These are phyloP conservation scores for Siniperca obscura DNA, from an alignment of 2,797 vertebrate species.

Conservation along the genomic window DNA sequence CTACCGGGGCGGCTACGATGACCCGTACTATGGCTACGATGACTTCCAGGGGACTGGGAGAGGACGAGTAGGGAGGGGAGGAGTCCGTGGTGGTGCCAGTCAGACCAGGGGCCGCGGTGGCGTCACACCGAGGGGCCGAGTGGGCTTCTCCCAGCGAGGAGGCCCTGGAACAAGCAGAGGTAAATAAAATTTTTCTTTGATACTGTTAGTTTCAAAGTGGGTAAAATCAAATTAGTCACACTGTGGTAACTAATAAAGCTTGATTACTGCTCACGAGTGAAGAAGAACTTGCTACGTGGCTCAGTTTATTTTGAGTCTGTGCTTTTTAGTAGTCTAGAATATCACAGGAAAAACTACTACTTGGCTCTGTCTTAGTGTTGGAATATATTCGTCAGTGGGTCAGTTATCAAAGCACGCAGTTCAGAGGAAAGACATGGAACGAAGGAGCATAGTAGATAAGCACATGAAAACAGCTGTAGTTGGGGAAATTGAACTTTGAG, in stretches of 20 bases:
- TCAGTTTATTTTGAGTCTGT: background rate
- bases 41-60: slow-evolving; percentile 96
- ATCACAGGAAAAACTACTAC: background rate
- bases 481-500: background rate
- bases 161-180: slow-evolving; percentile 96
- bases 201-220: background rate
- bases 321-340: background rate
- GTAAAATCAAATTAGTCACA: background rate
- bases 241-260: background rate
- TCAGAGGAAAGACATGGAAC: background rate
- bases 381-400: background rate
- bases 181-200: slow-evolving; percentile 19
- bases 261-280: background rate
- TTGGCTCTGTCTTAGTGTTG: background rate
- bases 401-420: background rate
- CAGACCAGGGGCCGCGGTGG: slow-evolving; percentile 86
- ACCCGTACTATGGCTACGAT: slow-evolving; percentile 98
- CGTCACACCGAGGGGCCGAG: slow-evolving; percentile 89
- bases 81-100: slow-evolving; percentile 87
- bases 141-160: slow-evolving; percentile 94
- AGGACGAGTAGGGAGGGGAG: slow-evolving; percentile 93
- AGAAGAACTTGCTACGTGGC: background rate
- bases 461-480: slow-evolving; percentile 1
- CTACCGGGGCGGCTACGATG: slow-evolving; percentile 99
- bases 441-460: background rate